These are phyloP conservation scores for Spisula subtruncata DNA, from an alignment of 2,888 invertebrate species.

Conservation along the genomic window DNA sequence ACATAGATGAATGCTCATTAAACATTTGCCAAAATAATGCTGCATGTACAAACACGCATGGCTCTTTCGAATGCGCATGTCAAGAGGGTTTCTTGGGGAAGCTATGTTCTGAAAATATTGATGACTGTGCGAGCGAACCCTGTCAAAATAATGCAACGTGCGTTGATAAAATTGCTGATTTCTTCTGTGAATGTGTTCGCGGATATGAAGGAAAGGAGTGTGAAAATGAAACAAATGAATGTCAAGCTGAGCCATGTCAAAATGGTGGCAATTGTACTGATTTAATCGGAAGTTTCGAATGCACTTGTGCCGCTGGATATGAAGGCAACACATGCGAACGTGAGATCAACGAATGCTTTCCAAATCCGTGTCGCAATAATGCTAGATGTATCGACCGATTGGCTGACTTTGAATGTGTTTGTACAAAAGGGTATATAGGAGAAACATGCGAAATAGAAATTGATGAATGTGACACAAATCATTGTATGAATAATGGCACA, in stretches of 20 bases:
- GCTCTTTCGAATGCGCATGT: slow-evolving; percentile 64
- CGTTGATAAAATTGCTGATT: slow-evolving; percentile 2
- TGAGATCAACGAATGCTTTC: slow-evolving; percentile 43
- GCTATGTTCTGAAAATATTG: slow-evolving; percentile 6
- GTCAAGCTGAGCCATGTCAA: slow-evolving; percentile 14
- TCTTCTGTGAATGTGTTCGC: slow-evolving; percentile 32
- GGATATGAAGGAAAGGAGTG: slow-evolving; percentile 30
- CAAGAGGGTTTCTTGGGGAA: slow-evolving; percentile 51
- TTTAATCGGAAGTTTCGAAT: slow-evolving; percentile 1
- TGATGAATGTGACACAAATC: slow-evolving; percentile 55
- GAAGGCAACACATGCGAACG: slow-evolving; percentile 22
- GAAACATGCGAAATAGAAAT: slow-evolving; percentile 46
- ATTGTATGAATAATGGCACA: slow-evolving; percentile 54
- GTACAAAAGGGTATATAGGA: slow-evolving; percentile 40
- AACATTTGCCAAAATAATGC: slow-evolving; percentile 36
- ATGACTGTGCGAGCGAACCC: slow-evolving; percentile 36
- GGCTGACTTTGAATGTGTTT: slow-evolving; percentile 39
- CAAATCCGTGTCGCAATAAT: slow-evolving; percentile 36
- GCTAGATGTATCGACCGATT: slow-evolving; percentile 46
- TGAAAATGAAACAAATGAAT: slow-evolving; percentile 41
- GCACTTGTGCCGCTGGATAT: background rate
- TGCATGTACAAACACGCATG: slow-evolving; percentile 56
- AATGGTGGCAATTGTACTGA: slow-evolving; percentile 10
- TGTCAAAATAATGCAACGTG: slow-evolving; percentile 46
- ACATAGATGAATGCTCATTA: slow-evolving; percentile 61